Evolutionary conservation across 1,140 invertebrate species (phyloP).

Genomic region (Drosophila bifasciata): DNA sequence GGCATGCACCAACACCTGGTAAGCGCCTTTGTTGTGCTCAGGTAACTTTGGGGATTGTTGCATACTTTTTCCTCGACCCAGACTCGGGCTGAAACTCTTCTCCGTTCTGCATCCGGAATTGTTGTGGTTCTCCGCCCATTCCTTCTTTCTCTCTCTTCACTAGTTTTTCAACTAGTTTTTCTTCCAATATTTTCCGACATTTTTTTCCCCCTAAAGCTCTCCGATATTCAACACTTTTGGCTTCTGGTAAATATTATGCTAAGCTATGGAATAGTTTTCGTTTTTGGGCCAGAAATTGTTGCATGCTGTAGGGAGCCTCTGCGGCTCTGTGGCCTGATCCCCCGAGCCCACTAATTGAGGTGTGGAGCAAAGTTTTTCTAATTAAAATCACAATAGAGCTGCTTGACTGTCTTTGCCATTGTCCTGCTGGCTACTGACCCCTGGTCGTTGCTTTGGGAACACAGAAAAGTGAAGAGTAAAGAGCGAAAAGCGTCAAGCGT

Average conservation of each 20-base stretch:
- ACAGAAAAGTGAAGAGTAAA: too few relatives aligned
- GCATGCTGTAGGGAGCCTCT: slow-evolving; percentile 11
- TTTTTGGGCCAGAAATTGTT: slow-evolving; percentile 12
- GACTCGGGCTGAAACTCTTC: slow-evolving; percentile 15
- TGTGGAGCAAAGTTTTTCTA: slow-evolving; percentile 48
- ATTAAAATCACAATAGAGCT: slow-evolving; percentile 62
- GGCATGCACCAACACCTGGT: slow-evolving; percentile 61
- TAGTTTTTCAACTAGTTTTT: slow-evolving; percentile 36
- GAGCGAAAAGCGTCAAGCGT: slow-evolving; percentile 6
- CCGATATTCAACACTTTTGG: slow-evolving; percentile 41
- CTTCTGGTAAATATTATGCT: slow-evolving; percentile 40
- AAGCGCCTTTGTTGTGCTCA: slow-evolving; percentile 46
- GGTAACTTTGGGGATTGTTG: slow-evolving; percentile 39
- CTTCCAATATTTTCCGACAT: slow-evolving; percentile 44
- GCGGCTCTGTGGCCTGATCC: slow-evolving; percentile 17
- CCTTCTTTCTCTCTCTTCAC: too few relatives aligned
- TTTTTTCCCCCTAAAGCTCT: slow-evolving; percentile 12
- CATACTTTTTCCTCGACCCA: slow-evolving; percentile 31
- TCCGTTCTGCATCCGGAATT: slow-evolving; percentile 35
- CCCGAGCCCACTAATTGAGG: slow-evolving; percentile 43
- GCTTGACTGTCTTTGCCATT: slow-evolving; percentile 27
- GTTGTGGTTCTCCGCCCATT: slow-evolving; percentile 18
- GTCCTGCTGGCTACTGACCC: background rate
- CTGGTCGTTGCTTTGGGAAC: too few relatives aligned
- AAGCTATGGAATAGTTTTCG: slow-evolving; percentile 35